These are phyloP conservation scores for Myopa tessellatipennis DNA, from an alignment of 2,888 invertebrate genomes.

Conservation along the genomic window DNA sequence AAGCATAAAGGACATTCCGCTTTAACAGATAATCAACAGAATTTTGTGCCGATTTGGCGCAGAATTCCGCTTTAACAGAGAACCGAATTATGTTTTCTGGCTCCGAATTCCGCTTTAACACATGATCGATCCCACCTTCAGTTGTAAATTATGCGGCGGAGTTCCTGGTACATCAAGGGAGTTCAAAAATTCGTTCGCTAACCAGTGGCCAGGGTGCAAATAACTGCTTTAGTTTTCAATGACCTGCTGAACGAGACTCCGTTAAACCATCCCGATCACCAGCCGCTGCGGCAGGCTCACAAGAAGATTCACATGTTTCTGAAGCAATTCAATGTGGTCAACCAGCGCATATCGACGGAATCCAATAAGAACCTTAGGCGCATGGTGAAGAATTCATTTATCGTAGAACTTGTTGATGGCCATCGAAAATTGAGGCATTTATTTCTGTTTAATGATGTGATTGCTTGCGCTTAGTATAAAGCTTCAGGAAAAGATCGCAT, in stretches of 20 bases:
- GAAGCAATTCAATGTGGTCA: constrained; percentile 86
- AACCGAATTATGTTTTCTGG: too few relatives aligned
- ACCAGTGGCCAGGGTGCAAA: constrained; percentile 93
- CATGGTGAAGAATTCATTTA: constrained; percentile 93
- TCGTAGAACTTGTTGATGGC: constrained; percentile 90
- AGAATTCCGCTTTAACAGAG: too few relatives aligned
- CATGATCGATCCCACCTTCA: too few relatives aligned
- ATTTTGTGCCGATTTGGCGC: too few relatives aligned
- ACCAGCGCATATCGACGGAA: constrained; percentile 64
- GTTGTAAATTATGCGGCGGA: too few relatives aligned
- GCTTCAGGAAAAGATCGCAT: constrained; percentile 88
- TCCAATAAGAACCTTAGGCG: constrained; percentile 77
- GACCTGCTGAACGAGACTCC: constrained; percentile 86
- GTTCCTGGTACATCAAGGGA: too few relatives aligned
- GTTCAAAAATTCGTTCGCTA: too few relatives aligned
- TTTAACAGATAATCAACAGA: too few relatives aligned
- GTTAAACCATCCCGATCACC: constrained; percentile 81
- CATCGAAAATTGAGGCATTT: constrained; percentile 91
- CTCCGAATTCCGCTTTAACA: too few relatives aligned
- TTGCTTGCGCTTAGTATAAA: constrained; percentile 96
- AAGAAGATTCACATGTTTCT: constrained; percentile 90
- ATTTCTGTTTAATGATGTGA: constrained; percentile 93
- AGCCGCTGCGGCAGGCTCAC: constrained; percentile 81
- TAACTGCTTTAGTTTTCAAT: constrained; percentile 90
- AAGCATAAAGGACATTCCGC: too few relatives aligned